A percentile compares a stretch with the other conserved stretches of the same genome.
Conservation (phyloP, 1,140 invertebrate species). For the Acromyrmex charruanus region DNA sequence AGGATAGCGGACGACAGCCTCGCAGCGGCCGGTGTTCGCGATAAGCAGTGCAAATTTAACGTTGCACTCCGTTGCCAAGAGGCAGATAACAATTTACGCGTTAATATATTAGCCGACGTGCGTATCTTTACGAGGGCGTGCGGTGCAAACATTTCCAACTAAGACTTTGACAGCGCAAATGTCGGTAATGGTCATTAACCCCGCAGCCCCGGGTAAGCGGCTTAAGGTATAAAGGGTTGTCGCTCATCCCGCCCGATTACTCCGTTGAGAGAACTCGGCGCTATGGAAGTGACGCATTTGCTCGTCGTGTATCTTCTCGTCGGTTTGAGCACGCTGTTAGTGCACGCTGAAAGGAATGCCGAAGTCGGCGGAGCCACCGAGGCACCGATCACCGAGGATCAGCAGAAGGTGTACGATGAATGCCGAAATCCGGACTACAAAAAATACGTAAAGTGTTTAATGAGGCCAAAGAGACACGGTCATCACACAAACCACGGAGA, state of each 20-base stretch:
- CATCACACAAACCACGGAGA: conserved; percentile 58
- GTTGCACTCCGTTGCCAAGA: conserved; percentile 62
- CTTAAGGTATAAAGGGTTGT: conserved; percentile 70
- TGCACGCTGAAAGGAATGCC: background rate
- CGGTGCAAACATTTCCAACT: conserved; percentile 53
- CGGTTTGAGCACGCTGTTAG: conserved; percentile 12
- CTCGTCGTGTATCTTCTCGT: conserved; percentile 38
- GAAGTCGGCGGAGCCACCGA: background rate
- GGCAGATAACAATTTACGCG: conserved; percentile 73
- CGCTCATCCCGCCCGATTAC: conserved; percentile 45
- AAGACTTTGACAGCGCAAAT: conserved; percentile 39
- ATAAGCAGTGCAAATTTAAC: conserved; percentile 84
- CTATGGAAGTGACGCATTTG: conserved; percentile 55
- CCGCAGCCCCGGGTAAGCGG: conserved; percentile 47
- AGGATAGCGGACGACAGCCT: background rate
- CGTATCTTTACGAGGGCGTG: conserved; percentile 66
- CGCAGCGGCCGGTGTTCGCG: conserved; percentile 55
- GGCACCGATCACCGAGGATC: conserved; percentile 29
- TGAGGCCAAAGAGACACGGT: conserved; percentile 81
- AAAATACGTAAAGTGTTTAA: conserved; percentile 83
- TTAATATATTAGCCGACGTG: conserved; percentile 77
- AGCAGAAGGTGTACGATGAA: conserved; percentile 64
- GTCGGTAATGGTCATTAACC: conserved; percentile 67
- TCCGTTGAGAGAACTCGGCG: conserved; percentile 56
- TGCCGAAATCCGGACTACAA: conserved; percentile 83